Evolutionary conservation across 2,888 invertebrate species (phyloP).

Genomic region (Helicoverpa assulta): DNA sequence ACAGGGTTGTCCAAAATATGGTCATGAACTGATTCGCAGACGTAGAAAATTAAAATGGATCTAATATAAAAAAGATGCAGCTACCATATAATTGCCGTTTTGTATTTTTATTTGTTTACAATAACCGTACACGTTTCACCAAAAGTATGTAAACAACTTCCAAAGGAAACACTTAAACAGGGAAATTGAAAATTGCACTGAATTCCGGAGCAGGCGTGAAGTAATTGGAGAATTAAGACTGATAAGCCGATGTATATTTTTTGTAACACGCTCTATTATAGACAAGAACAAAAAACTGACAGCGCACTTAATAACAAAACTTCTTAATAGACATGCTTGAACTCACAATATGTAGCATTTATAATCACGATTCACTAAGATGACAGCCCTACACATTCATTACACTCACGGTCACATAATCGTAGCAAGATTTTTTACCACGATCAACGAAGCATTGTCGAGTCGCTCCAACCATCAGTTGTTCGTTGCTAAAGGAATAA

Average conservation of each 20-base stretch:
- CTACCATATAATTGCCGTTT: neutral
- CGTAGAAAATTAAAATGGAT: neutral
- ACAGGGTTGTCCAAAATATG: constrained; percentile 36
- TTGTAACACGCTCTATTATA: too few species aligned
- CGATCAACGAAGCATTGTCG: constrained; percentile 42
- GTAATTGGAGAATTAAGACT: too few species aligned
- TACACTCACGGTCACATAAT: constrained; percentile 49
- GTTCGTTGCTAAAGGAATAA: neutral
- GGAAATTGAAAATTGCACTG: constrained; percentile 30
- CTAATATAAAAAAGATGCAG: too few species aligned
- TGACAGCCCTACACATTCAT: constrained; percentile 49
- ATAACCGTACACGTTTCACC: constrained; percentile 9
- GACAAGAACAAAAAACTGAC: neutral
- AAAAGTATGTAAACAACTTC: constrained; percentile 14
- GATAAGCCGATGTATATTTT: too few species aligned
- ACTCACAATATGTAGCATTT: neutral
- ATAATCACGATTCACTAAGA: neutral
- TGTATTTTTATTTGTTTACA: neutral
- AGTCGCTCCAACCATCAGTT: constrained; percentile 7
- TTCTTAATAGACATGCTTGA: neutral
- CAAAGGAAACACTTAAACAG: constrained; percentile 19
- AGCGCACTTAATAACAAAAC: constrained; percentile 2
- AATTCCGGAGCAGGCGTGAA: neutral
- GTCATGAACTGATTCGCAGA: neutral
- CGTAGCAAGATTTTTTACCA: constrained; percentile 50